Evolutionary conservation across 2,113 vertebrate genomes (phyloP), one percentile per base, ranked within the genome.

Genomic region (Desmodus rotundus): DNA sequence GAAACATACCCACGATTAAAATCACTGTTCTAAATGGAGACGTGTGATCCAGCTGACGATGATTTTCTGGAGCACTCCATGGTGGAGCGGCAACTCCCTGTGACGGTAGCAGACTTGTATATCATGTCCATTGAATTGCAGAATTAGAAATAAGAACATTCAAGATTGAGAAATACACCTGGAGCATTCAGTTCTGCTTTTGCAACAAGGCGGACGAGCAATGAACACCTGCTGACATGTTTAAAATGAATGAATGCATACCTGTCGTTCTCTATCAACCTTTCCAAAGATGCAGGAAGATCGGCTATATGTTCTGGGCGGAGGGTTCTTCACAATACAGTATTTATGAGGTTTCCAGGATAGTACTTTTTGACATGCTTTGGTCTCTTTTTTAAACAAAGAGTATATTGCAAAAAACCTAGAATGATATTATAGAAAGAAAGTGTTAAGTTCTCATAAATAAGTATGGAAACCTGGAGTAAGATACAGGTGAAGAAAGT

Each of bases 381-480:
- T 95, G 45, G 50, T 89, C 38, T 96, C 65, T 87, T 96, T 96
- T 92, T 89, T 68, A 94, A 63, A 90, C 83, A 89, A 89, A 96
- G 36, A 93, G 82, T 74, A 16, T 91, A 93, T 90, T 90, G 92
- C 14, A 63, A 86, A 95, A 97, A 91, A 95, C 77, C 96, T 96
- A 93, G 91, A 91, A 95, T 87, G 73, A 82, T 77, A 91, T 94
- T 41, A 67, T 13, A 85, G 93, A 96, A 92, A 47, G 67, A 78
- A 96, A 88, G 26, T 26, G 31, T 95, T 93, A 96, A n/a, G 22
- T 4, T 58, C 38, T 67, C 20, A 74, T 38, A 74, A 58, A 52
- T 38, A 82, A 88, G 63, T 6, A 41, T 22, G n/a, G 33, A 16
- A 80, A 22, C 33, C 26, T 12, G 14, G 67, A 19, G n/a, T 26